Evolutionary conservation across 1,140 invertebrate species (phyloP).

Genomic region (Pissodes strobi): DNA sequence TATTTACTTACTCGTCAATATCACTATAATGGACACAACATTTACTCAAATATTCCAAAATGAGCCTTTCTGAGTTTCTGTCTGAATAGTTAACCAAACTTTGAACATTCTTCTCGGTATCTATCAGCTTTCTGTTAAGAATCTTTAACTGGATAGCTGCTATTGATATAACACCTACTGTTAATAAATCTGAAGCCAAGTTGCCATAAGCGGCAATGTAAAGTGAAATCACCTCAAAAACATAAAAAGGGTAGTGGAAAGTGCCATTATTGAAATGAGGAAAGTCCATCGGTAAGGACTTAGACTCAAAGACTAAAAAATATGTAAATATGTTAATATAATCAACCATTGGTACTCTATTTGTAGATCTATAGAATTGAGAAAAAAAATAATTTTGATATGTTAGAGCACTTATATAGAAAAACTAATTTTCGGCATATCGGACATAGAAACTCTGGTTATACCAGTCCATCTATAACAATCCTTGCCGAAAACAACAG

Average conservation of each 20-base stretch:
- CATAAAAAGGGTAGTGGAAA: slow-evolving; percentile 27
- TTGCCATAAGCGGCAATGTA: slow-evolving; percentile 25
- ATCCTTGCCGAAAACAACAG: too few relatives aligned
- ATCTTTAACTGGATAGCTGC: slow-evolving; percentile 31
- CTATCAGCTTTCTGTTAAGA: slow-evolving; percentile 28
- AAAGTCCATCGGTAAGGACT: slow-evolving; percentile 17
- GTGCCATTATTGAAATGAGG: slow-evolving; percentile 22
- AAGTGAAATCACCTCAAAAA: slow-evolving; percentile 27
- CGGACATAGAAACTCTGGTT: too few relatives aligned
- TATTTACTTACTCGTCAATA: slow-evolving; percentile 28
- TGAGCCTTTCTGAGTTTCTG: not conserved
- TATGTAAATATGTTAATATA: too few relatives aligned
- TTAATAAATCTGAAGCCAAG: slow-evolving; percentile 28
- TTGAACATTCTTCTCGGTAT: slow-evolving; percentile 23
- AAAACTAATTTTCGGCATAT: too few relatives aligned
- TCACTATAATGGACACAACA: slow-evolving; percentile 25
- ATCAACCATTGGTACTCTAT: too few relatives aligned
- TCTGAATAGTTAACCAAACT: not conserved
- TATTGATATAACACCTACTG: slow-evolving; percentile 18
- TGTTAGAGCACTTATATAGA: too few relatives aligned
- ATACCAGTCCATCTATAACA: too few relatives aligned
- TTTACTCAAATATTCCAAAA: slow-evolving; percentile 1
- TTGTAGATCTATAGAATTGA: too few relatives aligned
- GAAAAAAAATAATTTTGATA: too few relatives aligned
- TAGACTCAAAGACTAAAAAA: not conserved